Evolutionary conservation across 1,140 invertebrate species (phyloP).

Genomic region (Pogonomyrmex barbatus): DNA sequence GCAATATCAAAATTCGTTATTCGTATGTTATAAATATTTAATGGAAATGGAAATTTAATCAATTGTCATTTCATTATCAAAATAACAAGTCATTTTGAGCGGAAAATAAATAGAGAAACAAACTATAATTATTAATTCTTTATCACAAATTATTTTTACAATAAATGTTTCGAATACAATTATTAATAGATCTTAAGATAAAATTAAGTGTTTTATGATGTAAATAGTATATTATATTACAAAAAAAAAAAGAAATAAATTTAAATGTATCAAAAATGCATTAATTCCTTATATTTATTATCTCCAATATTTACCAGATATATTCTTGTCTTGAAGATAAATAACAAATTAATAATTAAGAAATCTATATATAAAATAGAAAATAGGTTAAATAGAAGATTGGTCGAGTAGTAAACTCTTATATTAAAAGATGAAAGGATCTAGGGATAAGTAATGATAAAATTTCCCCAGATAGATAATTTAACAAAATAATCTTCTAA

Average conservation of each 20-base stretch:
- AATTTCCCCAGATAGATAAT: no score
- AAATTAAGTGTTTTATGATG: neutral
- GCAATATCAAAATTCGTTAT: neutral
- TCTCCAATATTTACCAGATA: neutral
- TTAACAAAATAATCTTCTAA: no score
- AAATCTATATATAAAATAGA: neutral
- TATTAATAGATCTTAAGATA: no score
- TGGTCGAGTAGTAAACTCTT: neutral
- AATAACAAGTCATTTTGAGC: neutral
- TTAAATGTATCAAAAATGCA: neutral
- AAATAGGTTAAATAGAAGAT: neutral
- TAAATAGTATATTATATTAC: neutral
- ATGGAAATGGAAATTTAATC: neutral
- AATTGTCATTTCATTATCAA: neutral
- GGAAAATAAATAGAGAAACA: neutral
- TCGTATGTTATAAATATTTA: no score
- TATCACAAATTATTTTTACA: neutral
- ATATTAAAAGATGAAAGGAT: constrained; percentile 4
- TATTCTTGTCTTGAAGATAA: neutral
- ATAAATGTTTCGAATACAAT: neutral
- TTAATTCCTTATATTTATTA: neutral
- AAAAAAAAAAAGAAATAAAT: neutral
- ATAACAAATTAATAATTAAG: constrained; percentile 26
- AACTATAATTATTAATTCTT: neutral
- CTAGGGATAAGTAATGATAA: no score